Evolutionary conservation across 2,113 vertebrate genomes (phyloP), one percentile per base, ranked within the genome.

Genomic region (Menidia beryllina): DNA sequence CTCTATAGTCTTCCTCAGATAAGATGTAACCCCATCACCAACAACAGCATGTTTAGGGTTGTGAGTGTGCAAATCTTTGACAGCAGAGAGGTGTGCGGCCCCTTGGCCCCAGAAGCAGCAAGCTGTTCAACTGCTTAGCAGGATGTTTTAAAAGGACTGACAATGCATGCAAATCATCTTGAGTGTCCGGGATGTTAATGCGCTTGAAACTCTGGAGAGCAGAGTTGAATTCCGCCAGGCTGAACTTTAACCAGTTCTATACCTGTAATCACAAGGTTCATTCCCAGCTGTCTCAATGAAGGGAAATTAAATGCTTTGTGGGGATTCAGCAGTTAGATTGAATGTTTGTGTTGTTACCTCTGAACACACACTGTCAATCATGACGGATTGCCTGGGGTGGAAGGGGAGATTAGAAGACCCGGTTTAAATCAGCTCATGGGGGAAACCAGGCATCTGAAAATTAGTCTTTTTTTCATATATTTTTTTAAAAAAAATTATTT

Each of bases 311-410:
- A 88, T 77, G 80, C 72, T 86, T 77, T 52, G 72, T 38, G 84
- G 84, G 85, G 58, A 60, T 70, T 72, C 63, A 50, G 41, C 82
- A 79, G 84, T 75, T 70, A 77, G 86, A 88, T 84, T 86, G 69
- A 86, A 84, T 89, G 89, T 89, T 89, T 88, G 84, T 87, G 88
- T 84, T 86, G 88, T 85, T 86, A 71, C 81, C 77, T 20, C 84
- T 84, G 82, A 85, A 79, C 77, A 89, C 81, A 85, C 76, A 81
- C 81, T 89, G 86, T 89, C 89, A 92, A 85, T 88, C 86, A 87
- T 71, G 73, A 75, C 72, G 75, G 86, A 89, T 89, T 88, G 84
- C 80, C 75, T 63, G 41, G 77, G 80, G 83, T 77, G 85, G 71
- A 77, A 82, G 85, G 76, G 76, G 83, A 90, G 89, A 91, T 91